Conservation (phyloP, 2,113 vertebrate genomes). For the Henicopernis longicauda region DNA sequence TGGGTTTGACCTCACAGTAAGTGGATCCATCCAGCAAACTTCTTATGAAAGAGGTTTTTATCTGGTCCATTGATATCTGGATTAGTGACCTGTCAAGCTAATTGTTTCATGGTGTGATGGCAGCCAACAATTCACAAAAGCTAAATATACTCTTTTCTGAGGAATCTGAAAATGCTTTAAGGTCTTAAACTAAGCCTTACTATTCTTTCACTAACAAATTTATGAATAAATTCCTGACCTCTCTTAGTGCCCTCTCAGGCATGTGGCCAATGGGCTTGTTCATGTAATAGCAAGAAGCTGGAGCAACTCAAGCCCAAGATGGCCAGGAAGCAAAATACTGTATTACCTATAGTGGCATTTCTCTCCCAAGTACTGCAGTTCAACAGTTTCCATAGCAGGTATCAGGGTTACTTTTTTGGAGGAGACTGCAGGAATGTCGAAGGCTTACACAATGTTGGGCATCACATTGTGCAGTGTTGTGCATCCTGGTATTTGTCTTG, state of each 20-base stretch:
- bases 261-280: neutral
- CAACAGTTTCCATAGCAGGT: neutral
- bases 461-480: neutral
- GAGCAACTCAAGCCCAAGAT: neutral
- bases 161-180: neutral
- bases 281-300: neutral
- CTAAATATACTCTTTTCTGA: neutral
- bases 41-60: neutral
- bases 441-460: neutral
- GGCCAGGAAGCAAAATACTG: neutral
- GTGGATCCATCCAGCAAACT: neutral
- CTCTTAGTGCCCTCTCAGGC: neutral
- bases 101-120: slow-evolving; percentile 1
- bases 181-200: neutral
- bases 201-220: neutral
- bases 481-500: neutral
- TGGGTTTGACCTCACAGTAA: neutral
- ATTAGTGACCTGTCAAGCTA: slow-evolving; percentile 26
- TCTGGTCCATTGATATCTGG: neutral
- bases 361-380: neutral
- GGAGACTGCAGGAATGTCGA: neutral
- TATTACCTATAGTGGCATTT: neutral
- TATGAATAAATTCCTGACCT: neutral
- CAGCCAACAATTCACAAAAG: neutral
- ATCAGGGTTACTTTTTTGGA: neutral